Conservation (phyloP, 2,797 vertebrate genomes). For the Myotis vivesi region DNA sequence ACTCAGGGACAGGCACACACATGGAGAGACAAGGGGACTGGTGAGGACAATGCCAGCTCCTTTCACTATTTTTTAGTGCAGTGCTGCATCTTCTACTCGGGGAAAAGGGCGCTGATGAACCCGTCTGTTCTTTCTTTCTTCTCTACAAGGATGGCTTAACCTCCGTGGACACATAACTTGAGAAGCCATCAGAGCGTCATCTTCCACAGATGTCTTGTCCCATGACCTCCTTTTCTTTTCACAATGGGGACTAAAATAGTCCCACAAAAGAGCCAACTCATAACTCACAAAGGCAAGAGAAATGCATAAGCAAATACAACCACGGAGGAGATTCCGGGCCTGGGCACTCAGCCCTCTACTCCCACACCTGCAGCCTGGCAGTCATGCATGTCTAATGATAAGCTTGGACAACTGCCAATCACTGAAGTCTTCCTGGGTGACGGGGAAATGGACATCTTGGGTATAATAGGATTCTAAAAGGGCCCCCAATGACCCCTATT, state of each 20-base stretch:
- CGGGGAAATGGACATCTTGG: not conserved
- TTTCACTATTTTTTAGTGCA: not conserved
- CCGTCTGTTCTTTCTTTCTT: not conserved
- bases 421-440: not conserved
- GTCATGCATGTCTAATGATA: not conserved
- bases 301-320: not conserved
- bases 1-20: not conserved
- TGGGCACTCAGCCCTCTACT: not conserved
- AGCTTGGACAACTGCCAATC: not conserved
- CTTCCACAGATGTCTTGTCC: not conserved
- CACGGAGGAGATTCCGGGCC: not conserved
- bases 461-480: not conserved
- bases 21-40: not conserved
- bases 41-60: not conserved
- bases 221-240: not conserved
- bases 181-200: not conserved
- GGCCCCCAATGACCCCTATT: too few relatives aligned
- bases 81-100: not conserved
- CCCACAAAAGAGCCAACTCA: not conserved
- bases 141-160: not conserved
- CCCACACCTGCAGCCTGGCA: not conserved
- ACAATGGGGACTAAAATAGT: not conserved
- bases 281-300: not conserved
- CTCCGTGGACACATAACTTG: not conserved
- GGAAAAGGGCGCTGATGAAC: not conserved